Evolutionary conservation across 2,888 invertebrate species (phyloP), one percentile per base, ranked within the genome.

Genomic region (Nomada fucata): DNA sequence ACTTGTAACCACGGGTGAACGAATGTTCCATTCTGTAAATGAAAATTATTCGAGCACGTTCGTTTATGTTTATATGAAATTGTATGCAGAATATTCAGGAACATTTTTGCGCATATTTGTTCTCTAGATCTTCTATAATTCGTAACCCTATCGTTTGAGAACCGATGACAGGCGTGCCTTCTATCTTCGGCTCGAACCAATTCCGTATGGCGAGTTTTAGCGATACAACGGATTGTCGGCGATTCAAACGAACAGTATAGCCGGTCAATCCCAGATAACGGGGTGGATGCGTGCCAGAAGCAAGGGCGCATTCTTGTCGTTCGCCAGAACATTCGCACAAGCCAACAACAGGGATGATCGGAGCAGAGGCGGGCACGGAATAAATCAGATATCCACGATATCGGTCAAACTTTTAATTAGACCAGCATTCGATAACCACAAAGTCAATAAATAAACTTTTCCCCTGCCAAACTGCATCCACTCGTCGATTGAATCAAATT

Each of bases 151-250:
- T 57, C 18, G 7, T 61, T 77, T 74, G 77, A 77, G 74, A 77
- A 77, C 77, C 75, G 1, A 59, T 29, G 13, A 47, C 11, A 23
- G 36, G 13, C 23, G 69, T 47, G 69, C 64, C 57, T 53, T 52
- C 36, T 18, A 63, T 50, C 50, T 52, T 52, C 50, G 20, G 42
- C 63, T 36, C 79, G 47, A 23, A 10, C 44, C 69, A 61, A 69
- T 67, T 74, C 64, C 64, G 74, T 57, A 61, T 73, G 73, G 64
- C 70, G 59, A 71, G 70, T 82, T 82, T 79, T 63, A 68, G 71
- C 15, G 70, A 75, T 68, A 79, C 65, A 64, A 36, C 59, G 60
- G 53, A 76, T 76, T 52, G 70, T 63, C 55, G 64, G 23, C 67
- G 69, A 76, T 82, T 59, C 80, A 50, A 72, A 67, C 60, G 72